These are phyloP conservation scores for Perithous albicinctus DNA, from an alignment of 2,888 invertebrate species.

Conservation along the genomic window DNA sequence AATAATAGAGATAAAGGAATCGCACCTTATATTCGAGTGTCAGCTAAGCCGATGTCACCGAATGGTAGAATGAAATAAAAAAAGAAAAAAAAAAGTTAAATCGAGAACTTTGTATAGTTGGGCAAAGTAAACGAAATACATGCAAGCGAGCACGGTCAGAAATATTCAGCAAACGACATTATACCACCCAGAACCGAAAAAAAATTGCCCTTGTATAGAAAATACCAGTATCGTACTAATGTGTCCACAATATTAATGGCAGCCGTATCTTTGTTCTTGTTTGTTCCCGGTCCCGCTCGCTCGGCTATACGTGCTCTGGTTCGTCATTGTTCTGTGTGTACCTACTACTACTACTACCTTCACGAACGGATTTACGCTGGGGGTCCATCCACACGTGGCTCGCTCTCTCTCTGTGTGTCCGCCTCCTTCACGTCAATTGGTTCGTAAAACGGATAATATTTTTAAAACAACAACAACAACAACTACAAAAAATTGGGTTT, in stretches of 20 bases:
- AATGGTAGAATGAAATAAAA: constrained; percentile 45
- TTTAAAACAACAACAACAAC: too few relatives aligned
- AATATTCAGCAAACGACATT: constrained; percentile 45
- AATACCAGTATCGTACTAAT: constrained; percentile 84
- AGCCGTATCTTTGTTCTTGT: constrained; percentile 85
- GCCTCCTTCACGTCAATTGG: constrained; percentile 84
- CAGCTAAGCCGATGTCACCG: constrained; percentile 59
- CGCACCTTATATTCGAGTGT: constrained; percentile 59
- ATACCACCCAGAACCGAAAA: constrained; percentile 58
- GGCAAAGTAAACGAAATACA: constrained; percentile 56
- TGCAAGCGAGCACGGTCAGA: constrained; percentile 50
- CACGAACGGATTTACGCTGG: constrained; percentile 85
- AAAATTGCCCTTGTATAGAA: constrained; percentile 77
- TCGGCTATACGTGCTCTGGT: constrained; percentile 85
- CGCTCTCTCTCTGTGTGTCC: constrained; percentile 83
- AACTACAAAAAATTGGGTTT: constrained; percentile 72
- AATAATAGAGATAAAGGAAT: constrained; percentile 42
- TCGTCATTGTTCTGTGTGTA: constrained; percentile 85
- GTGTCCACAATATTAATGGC: constrained; percentile 85
- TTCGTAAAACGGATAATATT: constrained; percentile 83
- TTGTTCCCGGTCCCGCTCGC: constrained; percentile 85
- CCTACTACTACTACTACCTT: constrained; percentile 84
- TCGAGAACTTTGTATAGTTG: constrained; percentile 60
- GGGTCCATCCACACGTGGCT: constrained; percentile 85
- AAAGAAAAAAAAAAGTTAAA: constrained; percentile 43